Evolutionary conservation across 1,140 invertebrate genomes (phyloP), one percentile per base, ranked within the genome.

Genomic region (Drosophila takahashii): DNA sequence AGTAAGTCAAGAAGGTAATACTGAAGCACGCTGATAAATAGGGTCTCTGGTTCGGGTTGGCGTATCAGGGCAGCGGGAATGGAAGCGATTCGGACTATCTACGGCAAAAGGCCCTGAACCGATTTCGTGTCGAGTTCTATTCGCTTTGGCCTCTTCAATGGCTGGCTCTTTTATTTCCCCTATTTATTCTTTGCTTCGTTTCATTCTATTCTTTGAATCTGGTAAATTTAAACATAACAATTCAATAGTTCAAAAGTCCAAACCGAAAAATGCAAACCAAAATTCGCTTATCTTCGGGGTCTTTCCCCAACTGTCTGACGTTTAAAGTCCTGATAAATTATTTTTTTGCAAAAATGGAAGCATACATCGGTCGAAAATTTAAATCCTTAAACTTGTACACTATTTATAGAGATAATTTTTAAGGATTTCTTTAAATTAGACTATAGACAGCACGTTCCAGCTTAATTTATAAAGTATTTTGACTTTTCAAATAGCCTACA

Each of bases 71-170:
- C 34, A 64, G 13, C 18, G 29, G 9, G 44, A 53, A 26, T 62
- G 50, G 27, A 9, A 32, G 22, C 42, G 39, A 54, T 54, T 65
- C 42, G 59, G 51, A n/a, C 58, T 64, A 65, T 76, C 53, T 76
- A 32, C 44, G 32, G 15, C 13, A 67, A 39, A 77, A 60, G 65
- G 48, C 75, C 74, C 75, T 78, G 74, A 78, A 77, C 75, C 65
- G 75, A 70, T 71, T 75, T 50, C 13, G 44, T 54, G 71, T 45
- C 65, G 58, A 41, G 22, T 57, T 60, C 54, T 54, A 72, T 71
- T 71, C 41, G 18, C 7, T 39, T 64, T 50, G 27, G 37, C 15
- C 39, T 29, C 52, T 56, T 65, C 37, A 57, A 32, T 47, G 4
- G 45, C 16, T 18, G 8, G 13, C 22, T 39, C 36, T 29, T 45